Conservation (phyloP, 1,140 invertebrate genomes). For the Diorhabda sublineata region DNA sequence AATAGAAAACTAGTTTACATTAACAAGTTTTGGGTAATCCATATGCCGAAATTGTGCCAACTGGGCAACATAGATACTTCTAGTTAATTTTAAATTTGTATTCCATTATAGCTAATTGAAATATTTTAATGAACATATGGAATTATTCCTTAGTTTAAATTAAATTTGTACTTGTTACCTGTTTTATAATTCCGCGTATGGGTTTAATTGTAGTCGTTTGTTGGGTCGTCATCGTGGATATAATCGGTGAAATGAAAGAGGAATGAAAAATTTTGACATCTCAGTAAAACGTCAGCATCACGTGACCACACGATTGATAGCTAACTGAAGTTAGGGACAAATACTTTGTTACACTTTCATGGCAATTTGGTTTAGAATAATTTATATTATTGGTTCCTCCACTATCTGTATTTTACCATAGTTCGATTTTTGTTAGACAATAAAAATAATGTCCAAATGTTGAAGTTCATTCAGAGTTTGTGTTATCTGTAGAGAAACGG, state of each 20-base stretch:
- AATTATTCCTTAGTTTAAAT: constrained; percentile 13
- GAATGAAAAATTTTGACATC: constrained; percentile 12
- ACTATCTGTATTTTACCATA: too few relatives aligned
- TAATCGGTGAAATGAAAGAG: constrained; percentile 14
- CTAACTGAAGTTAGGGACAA: too few relatives aligned
- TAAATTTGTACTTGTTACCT: constrained; percentile 45
- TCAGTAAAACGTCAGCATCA: constrained; percentile 15
- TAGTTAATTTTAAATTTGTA: constrained; percentile 7
- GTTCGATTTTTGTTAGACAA: too few relatives aligned
- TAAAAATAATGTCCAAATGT: too few relatives aligned
- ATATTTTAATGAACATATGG: not conserved
- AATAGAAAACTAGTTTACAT: not conserved
- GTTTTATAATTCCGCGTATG: constrained; percentile 56
- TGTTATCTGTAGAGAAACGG: too few relatives aligned
- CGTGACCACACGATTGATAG: not conserved
- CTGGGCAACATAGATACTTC: constrained; percentile 26
- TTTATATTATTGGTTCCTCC: too few relatives aligned
- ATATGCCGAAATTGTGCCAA: constrained; percentile 32
- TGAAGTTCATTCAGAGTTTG: too few relatives aligned
- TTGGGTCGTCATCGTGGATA: constrained; percentile 51
- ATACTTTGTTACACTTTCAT: too few relatives aligned
- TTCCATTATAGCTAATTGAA: constrained; percentile 7
- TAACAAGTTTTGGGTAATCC: constrained; percentile 10
- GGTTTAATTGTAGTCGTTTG: constrained; percentile 43
- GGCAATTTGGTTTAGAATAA: too few relatives aligned